Conservation (phyloP, 2,888 invertebrate species). For the Campopleginae sp. region DNA sequence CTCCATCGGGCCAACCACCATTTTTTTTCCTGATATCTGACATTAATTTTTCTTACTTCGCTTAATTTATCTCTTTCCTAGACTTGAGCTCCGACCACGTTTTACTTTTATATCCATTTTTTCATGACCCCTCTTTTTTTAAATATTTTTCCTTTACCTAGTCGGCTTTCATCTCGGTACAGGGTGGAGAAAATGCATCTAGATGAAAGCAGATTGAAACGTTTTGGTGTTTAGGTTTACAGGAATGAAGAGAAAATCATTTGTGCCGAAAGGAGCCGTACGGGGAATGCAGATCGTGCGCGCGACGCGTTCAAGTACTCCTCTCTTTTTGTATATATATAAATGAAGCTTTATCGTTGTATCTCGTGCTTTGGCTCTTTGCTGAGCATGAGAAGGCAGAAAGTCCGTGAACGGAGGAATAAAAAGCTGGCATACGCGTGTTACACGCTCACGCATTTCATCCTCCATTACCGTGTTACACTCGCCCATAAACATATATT, state of each 20-base stretch:
- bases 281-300: slow-evolving; percentile 50
- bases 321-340: slow-evolving; percentile 4
- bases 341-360: slow-evolving; percentile 45
- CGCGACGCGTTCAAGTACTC: slow-evolving; percentile 17
- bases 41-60: not conserved
- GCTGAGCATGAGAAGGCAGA: slow-evolving; percentile 16
- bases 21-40: not conserved
- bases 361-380: slow-evolving; percentile 40
- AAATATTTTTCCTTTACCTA: not conserved
- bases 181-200: not conserved
- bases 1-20: not conserved
- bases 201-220: not conserved
- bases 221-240: not conserved
- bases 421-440: slow-evolving; percentile 19
- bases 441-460: slow-evolving; percentile 31
- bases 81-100: not conserved
- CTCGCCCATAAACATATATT: slow-evolving; percentile 32
- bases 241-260: slow-evolving; percentile 8
- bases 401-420: slow-evolving; percentile 3
- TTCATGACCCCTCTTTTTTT: not conserved
- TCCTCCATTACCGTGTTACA: slow-evolving; percentile 42
- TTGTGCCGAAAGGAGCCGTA: slow-evolving; percentile 37
- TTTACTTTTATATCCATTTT: not conserved
- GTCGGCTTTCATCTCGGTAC: not conserved
- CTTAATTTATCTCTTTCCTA: not conserved